Conservation (phyloP, 2,888 invertebrate species). For the Drosophila suboccidentalis region DNA sequence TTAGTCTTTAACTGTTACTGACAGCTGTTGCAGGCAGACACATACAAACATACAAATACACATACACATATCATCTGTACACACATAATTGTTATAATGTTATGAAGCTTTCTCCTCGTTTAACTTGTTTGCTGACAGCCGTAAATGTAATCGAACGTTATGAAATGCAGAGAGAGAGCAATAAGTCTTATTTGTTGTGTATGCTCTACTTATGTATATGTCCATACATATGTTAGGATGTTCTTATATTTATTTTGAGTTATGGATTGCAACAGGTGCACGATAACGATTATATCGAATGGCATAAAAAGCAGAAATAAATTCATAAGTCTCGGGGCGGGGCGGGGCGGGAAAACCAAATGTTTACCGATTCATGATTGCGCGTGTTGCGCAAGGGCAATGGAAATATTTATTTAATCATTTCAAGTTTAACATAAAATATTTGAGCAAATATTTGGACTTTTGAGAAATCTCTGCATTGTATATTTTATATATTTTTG, state of each 20-base stretch:
- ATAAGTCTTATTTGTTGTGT: not conserved
- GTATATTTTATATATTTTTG: not conserved
- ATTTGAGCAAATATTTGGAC: too few species aligned
- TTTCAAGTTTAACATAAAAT: not conserved
- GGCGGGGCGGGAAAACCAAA: not conserved
- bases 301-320: constrained; percentile 6
- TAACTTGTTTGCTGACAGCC: not conserved
- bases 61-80: not conserved
- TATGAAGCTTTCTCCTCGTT: not conserved
- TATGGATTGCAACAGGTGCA: constrained; percentile 35
- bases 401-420: not conserved
- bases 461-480: too few species aligned
- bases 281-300: constrained; percentile 22
- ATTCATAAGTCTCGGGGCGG: not conserved
- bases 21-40: not conserved
- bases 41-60: not conserved
- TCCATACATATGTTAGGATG: not conserved
- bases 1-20: not conserved
- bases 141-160: constrained; percentile 24
- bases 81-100: constrained; percentile 10
- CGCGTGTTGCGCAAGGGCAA: not conserved
- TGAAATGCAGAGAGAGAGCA: not conserved
- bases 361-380: constrained; percentile 6
- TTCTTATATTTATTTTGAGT: not conserved
- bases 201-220: not conserved